A percentile compares a stretch with the other conserved stretches of the same genome.
phyloP scores from a whole-genome alignment of 2,797 vertebrate genomes.

The Molothrus aeneus region DNA sequence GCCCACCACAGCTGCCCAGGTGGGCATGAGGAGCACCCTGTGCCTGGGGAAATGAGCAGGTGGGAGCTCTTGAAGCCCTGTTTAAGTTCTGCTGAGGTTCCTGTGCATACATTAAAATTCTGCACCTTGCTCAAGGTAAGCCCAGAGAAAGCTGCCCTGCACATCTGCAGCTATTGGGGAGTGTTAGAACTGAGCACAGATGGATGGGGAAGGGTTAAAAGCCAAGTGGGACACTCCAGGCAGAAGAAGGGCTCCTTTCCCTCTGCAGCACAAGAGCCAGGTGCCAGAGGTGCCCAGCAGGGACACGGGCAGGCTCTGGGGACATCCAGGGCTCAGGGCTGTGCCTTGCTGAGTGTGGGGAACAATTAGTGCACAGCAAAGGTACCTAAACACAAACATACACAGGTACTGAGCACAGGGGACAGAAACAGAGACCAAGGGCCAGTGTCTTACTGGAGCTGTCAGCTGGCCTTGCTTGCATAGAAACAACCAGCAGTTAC shows the following conservation, averaged over 20 bases:
- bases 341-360: neutral
- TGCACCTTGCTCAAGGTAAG: neutral
- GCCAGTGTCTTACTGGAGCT: neutral
- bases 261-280: neutral
- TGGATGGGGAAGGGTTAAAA: neutral
- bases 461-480: neutral
- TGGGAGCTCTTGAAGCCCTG: neutral
- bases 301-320: neutral
- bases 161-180: neutral
- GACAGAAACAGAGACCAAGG: neutral
- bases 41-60: neutral
- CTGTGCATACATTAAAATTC: neutral
- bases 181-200: neutral
- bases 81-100: neutral
- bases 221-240: neutral
- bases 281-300: neutral
- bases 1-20: neutral
- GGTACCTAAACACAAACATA: neutral
- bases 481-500: neutral
- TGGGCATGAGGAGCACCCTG: neutral
- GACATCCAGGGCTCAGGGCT: neutral
- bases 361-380: neutral
- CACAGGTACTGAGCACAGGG: neutral
- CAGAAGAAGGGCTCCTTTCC: neutral
- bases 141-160: neutral